These are phyloP conservation scores for Folsomia manolachei DNA, from an alignment of 2,888 invertebrate genomes.

Conservation along the genomic window DNA sequence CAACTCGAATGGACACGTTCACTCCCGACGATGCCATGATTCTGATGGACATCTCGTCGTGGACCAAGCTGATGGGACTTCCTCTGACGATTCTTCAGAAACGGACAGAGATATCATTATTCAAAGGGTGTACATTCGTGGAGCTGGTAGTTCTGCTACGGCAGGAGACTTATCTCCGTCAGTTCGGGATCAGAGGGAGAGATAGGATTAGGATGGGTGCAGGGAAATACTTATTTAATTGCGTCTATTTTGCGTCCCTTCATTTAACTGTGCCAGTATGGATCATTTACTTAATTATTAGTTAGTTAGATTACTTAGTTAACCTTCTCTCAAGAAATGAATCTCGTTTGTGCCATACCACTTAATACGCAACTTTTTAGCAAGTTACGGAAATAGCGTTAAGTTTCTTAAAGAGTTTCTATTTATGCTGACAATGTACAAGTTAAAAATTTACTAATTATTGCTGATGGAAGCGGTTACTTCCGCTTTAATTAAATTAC, in stretches of 20 bases:
- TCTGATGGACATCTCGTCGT: background rate
- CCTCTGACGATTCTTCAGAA: background rate
- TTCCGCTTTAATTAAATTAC: no score
- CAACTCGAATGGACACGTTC: no score
- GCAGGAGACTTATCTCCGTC: constrained; percentile 16
- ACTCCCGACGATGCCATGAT: background rate
- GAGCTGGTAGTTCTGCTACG: constrained; percentile 17
- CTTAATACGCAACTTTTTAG: background rate
- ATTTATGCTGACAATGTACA: no score
- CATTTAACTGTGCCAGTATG: no score
- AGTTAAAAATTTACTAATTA: no score
- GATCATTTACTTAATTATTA: no score
- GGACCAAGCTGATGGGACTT: no score
- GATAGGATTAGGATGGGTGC: no score
- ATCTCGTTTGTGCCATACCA: background rate
- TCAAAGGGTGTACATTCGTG: constrained; percentile 44
- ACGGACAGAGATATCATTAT: constrained; percentile 40
- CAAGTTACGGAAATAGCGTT: background rate
- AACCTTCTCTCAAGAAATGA: background rate
- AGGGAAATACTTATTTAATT: no score
- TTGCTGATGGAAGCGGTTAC: no score
- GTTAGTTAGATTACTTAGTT: no score
- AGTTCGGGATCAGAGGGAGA: constrained; percentile 6
- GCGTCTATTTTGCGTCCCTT: no score
- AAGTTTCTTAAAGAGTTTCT: background rate